Evolutionary conservation across 2,888 invertebrate genomes (phyloP), one percentile per base, ranked within the genome.

Genomic region (Cheilosia variabilis): DNA sequence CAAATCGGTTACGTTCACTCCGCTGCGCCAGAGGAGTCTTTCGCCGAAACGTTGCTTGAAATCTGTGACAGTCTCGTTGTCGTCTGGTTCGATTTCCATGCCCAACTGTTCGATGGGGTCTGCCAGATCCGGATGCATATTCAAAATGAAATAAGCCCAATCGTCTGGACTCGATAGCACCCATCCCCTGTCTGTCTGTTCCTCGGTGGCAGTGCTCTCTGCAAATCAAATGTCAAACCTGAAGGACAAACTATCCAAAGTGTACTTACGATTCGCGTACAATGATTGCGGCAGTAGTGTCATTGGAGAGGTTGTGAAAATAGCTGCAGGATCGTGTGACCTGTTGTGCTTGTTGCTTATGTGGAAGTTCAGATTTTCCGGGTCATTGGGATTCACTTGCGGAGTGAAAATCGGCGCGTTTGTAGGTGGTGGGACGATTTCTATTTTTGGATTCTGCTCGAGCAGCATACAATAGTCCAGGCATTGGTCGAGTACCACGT

Each of bases 51-150:
- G 93, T 88, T 95, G 95, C 90, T 94, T 94, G 88, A 96, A 95
- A 90, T 96, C 95, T 68, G 95, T 95, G n/a, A 95, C 94, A 24
- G 94, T 94, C 87, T 95, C 95, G 88, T 96, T 95, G 90, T 95
- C 95, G 88, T 95, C 95, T 91, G 94, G 93, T 91, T 95, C 95
- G 92, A 96, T 94, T 93, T 96, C 96, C 87, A 96, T 95, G 63
- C 96, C 96, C 78, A 96, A 93, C 89, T 96, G 95, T 91, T 96
- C 96, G 63, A 94, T 95, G 7, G 96, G 96, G 89, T 96, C 95
- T 58, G 95, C 95, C 87, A 96, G 93, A 90, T 95, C 95, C 27
- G 95, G 95, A 90, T 96, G 96, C 93, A 96, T 96, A 91, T 95
- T 95, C 52, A 95, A 93, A 66, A 94, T 90, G 88, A 95, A 95